Conservation (phyloP, 2,797 vertebrate genomes). For the Cirrhinus mrigala region DNA sequence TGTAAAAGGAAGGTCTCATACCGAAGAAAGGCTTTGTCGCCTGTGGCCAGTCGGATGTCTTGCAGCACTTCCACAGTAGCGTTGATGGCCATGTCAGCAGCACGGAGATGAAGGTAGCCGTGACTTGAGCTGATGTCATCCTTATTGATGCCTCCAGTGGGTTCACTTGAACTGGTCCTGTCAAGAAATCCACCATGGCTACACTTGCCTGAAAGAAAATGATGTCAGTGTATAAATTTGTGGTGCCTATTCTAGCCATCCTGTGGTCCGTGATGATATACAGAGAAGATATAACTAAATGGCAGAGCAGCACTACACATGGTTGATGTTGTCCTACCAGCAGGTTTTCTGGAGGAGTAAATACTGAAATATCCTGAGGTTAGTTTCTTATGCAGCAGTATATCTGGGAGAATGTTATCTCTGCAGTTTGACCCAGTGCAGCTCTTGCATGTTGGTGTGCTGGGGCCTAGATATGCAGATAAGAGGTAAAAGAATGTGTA, state of each 20-base stretch:
- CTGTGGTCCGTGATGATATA: not conserved
- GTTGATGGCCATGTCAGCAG: conserved; percentile 67
- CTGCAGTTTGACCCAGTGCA: conserved; percentile 64
- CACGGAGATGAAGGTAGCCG: conserved; percentile 65
- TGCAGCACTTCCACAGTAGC: conserved; percentile 69
- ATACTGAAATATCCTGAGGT: conserved; percentile 76
- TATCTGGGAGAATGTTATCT: conserved; percentile 71
- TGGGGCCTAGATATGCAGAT: conserved; percentile 49
- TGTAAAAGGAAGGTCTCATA: conserved; percentile 46
- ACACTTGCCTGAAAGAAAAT: conserved; percentile 70
- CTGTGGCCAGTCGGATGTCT: conserved; percentile 52
- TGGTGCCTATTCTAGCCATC: not conserved
- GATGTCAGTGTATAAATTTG: not conserved
- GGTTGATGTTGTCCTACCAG: conserved; percentile 63
- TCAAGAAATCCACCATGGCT: conserved; percentile 69
- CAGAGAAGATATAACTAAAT: not conserved
- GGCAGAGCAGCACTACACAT: not conserved
- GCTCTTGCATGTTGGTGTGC: conserved; percentile 71
- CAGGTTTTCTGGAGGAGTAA: conserved; percentile 68
- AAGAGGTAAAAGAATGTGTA: not conserved
- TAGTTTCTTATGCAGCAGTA: conserved; percentile 68
- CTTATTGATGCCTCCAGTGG: conserved; percentile 43
- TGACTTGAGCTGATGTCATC: conserved; percentile 29
- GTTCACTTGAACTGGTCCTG: conserved; percentile 40
- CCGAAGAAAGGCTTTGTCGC: conserved; percentile 71